These are phyloP conservation scores for Amblyjoppa proteus DNA, from an alignment of 2,888 invertebrate species.

Conservation along the genomic window DNA sequence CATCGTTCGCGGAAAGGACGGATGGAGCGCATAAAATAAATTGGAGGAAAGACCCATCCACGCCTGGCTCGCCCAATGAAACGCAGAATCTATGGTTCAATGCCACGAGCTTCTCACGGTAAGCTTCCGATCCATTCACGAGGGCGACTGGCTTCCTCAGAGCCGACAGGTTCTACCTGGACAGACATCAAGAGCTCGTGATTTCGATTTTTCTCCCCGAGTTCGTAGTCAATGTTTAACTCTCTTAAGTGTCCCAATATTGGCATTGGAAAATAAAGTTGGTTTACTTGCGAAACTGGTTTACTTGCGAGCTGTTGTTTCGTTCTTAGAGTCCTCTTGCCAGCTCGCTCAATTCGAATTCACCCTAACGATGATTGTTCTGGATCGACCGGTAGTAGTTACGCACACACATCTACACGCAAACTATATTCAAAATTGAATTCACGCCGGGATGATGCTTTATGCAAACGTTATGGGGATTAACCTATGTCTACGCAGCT, in stretches of 20 bases:
- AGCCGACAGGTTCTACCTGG: background rate
- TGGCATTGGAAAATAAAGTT: background rate
- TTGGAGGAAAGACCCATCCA: slow-evolving; percentile 27
- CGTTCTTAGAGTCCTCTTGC: background rate
- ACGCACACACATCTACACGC: background rate
- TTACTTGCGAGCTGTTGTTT: background rate
- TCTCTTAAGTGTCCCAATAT: background rate
- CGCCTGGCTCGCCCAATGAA: slow-evolving; percentile 1
- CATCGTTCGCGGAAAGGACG: background rate
- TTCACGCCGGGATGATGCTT: slow-evolving; percentile 2
- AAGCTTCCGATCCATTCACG: slow-evolving; percentile 26
- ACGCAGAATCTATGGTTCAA: slow-evolving; percentile 47
- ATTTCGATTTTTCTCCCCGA: slow-evolving; percentile 38
- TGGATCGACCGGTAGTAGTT: background rate
- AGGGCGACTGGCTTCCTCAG: slow-evolving; percentile 28
- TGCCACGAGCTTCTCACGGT: slow-evolving; percentile 27
- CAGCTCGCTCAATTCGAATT: slow-evolving; percentile 1
- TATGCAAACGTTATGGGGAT: slow-evolving; percentile 39
- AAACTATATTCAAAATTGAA: slow-evolving; percentile 38
- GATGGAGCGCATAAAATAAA: slow-evolving; percentile 34
- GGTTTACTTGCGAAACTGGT: background rate
- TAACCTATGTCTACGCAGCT: slow-evolving; percentile 25
- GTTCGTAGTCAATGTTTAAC: background rate
- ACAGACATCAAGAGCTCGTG: slow-evolving; percentile 15
- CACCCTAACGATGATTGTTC: background rate